Evolutionary conservation across 2,797 vertebrate genomes (phyloP).

Genomic region (Hafferia zeledoni): DNA sequence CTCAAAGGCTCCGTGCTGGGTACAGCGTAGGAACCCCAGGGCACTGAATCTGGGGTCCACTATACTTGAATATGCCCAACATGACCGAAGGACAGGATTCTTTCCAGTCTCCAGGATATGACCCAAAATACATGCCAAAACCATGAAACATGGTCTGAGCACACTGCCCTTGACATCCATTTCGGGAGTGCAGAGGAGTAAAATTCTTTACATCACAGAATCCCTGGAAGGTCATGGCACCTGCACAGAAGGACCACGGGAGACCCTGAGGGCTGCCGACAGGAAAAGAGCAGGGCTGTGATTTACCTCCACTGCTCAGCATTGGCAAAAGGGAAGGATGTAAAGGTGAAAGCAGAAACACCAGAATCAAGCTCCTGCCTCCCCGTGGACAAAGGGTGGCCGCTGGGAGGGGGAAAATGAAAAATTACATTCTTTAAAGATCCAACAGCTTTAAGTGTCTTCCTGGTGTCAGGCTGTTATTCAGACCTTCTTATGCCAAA

Average conservation of each 20-base stretch:
- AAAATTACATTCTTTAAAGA: not conserved
- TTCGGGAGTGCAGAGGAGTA: not conserved
- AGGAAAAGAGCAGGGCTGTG: not conserved
- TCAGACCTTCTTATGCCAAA: not conserved
- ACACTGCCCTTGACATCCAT: not conserved
- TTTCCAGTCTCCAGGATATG: not conserved
- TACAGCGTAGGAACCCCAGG: not conserved
- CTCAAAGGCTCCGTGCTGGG: not conserved
- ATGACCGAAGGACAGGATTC: not conserved
- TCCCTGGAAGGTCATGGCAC: not conserved
- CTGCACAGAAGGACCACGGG: not conserved
- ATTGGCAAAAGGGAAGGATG: not conserved
- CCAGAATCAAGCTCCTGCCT: not conserved
- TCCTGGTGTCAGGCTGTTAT: not conserved
- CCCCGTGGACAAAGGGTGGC: not conserved
- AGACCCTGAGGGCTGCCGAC: rapidly evolving
- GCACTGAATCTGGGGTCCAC: not conserved
- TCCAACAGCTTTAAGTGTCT: not conserved
- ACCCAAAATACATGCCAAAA: not conserved
- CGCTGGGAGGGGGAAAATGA: not conserved
- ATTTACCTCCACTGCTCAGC: not conserved
- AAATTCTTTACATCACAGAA: not conserved
- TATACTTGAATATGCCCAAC: not conserved
- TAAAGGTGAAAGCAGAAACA: not conserved
- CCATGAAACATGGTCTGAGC: not conserved